Evolutionary conservation across 2,888 invertebrate genomes (phyloP), one percentile per base, ranked within the genome.

Genomic region (Apamea epomidion): DNA sequence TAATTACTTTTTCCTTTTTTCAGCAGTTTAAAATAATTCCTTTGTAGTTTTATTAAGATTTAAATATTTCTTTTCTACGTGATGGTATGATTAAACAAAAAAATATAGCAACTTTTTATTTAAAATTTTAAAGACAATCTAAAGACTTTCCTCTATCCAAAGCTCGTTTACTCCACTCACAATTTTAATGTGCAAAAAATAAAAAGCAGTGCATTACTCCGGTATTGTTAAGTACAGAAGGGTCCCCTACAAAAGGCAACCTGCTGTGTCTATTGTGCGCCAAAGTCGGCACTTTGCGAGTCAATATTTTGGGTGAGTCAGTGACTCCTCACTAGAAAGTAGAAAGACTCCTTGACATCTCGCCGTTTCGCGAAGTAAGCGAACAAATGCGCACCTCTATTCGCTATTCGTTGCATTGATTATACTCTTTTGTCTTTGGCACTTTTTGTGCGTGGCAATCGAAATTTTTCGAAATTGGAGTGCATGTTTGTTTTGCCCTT

Each of bases 241-340:
- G 95, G 95, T 90, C 87, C 87, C 84, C 80, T 88, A 96, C 96
- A 97, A 96, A 94, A 90, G 96, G 93, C 94, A 92, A 96, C 97
- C 96, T 96, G 96, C 96, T 96, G 96, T 91, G 93, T 90, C 93
- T 92, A 95, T 96, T 96, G 96, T 96, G 92, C 86, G 91, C 93
- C 88, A 91, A 88, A 94, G 94, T 94, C 96, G 96, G 96, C 96
- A 96, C 96, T 96, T 96, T 94, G 95, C 94, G 93, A 96, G 94
- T 96, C 96, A 97, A 96, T 96, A 97, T 97, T 96, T 96, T 96
- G 94, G 96, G 96, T 95, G 96, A 96, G 94, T 95, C 90, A 90
- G 82, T 90, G 89, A 90, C 90, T 90, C 89, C 83, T 84, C 73
- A 68, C 73, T 81, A 80, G 81, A 87, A 74, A 74, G 70, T 81